Percentiles rank a stretch among this genome's conserved stretches.
Conservation (phyloP, 2,113 vertebrate genomes). For the Bombycilla garrulus region DNA sequence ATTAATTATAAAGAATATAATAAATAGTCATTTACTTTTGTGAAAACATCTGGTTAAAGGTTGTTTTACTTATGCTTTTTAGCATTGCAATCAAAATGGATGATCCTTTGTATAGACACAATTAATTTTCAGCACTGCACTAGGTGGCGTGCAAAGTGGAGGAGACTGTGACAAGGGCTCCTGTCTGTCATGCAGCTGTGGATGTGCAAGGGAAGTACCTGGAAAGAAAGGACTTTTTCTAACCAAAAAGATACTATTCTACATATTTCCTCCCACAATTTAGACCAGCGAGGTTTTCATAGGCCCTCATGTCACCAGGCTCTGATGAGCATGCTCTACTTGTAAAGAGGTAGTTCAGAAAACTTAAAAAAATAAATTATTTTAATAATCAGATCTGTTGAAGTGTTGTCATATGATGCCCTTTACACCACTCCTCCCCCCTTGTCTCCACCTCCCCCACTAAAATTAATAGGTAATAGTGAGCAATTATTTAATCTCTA, state of each 20-base stretch:
- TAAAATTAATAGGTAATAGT: not conserved
- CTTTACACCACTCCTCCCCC: not conserved
- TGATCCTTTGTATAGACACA: not conserved
- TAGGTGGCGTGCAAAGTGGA: not conserved
- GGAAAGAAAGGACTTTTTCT: not conserved
- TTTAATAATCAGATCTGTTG: not conserved
- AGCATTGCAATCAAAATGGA: not conserved
- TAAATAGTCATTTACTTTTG: conserved; percentile 39
- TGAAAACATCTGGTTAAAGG: conserved; percentile 51
- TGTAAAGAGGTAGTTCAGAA: not conserved
- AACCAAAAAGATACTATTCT: not conserved
- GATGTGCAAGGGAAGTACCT: not conserved
- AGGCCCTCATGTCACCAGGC: not conserved
- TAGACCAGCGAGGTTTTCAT: not conserved
- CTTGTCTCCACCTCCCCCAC: fast-evolving
- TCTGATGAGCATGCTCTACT: not conserved
- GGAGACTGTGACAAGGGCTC: not conserved
- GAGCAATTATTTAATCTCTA: not conserved
- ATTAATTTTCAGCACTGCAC: not conserved
- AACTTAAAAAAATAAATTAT: not conserved
- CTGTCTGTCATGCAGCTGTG: not conserved
- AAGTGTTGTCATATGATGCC: not conserved
- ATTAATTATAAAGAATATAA: conserved; percentile 51
- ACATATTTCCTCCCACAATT: not conserved
- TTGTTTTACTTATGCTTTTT: not conserved